A percentile compares a stretch with the other conserved stretches of the same genome.
Evolutionary conservation across 2,113 vertebrate species (phyloP).

Genomic region (Seriola aureovittata): DNA sequence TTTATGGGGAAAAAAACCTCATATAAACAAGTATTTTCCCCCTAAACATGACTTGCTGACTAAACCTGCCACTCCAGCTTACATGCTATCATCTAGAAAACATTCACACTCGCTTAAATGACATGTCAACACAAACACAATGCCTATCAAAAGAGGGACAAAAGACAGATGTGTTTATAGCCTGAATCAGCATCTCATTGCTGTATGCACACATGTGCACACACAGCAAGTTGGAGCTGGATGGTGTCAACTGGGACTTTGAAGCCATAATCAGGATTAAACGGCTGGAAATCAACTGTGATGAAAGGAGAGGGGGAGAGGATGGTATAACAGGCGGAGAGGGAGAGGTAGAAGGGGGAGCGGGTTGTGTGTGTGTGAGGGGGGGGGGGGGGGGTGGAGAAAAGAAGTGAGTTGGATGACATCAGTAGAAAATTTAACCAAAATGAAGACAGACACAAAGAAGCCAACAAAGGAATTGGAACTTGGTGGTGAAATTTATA

Average conservation of each 20-base stretch:
- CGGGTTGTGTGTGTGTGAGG: too few relatives aligned
- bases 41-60: slow-evolving; percentile 2
- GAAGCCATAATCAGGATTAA: slow-evolving; percentile 68
- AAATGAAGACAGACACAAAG: background rate
- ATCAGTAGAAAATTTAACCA: background rate
- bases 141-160: background rate
- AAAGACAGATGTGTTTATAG: slow-evolving; percentile 32
- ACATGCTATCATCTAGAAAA: background rate
- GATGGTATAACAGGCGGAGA: too few relatives aligned
- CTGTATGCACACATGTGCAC: slow-evolving; percentile 8
- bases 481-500: background rate
- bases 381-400: background rate
- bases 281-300: slow-evolving; percentile 52
- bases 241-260: slow-evolving; percentile 59
- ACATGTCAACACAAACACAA: slow-evolving; percentile 1
- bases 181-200: background rate
- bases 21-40: background rate
- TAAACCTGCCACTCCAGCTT: slow-evolving; percentile 38
- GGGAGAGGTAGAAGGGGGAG: background rate
- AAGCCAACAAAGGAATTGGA: background rate
- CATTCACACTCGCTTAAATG: background rate
- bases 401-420: background rate
- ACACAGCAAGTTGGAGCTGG: slow-evolving; percentile 17
- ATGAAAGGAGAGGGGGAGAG: slow-evolving; percentile 5
- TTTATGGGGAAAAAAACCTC: slow-evolving; percentile 22